Evolutionary conservation across 1,140 invertebrate genomes (phyloP).

Genomic region (Muscidifurax raptorellus): DNA sequence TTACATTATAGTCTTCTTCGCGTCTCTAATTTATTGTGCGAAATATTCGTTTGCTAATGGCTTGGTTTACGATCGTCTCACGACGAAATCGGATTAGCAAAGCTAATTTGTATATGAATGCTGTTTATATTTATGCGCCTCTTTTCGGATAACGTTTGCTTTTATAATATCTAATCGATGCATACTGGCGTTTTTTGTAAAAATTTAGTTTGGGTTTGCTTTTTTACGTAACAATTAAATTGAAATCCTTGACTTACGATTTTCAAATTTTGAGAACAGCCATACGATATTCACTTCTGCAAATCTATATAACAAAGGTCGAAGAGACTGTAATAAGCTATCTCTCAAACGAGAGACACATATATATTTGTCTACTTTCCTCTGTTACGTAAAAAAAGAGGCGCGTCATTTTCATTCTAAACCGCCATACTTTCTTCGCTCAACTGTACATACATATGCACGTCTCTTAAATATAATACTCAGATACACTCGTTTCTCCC

Average conservation of each 20-base stretch:
- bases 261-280: background rate
- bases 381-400: constrained; percentile 42
- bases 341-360: background rate
- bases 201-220: too few species aligned
- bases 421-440: constrained; percentile 32
- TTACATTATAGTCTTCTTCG: too few species aligned
- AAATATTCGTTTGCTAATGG: background rate
- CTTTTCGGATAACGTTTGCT: too few species aligned
- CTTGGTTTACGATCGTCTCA: background rate
- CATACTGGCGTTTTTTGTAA: too few species aligned
- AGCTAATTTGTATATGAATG: background rate
- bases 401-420: constrained; percentile 34
- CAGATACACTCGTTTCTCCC: background rate
- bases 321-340: background rate
- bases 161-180: too few species aligned
- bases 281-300: background rate
- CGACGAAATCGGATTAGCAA: background rate
- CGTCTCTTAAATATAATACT: background rate
- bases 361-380: constrained; percentile 38
- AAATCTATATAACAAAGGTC: background rate
- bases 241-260: background rate
- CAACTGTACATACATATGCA: background rate
- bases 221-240: background rate
- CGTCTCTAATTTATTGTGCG: background rate
- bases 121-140: too few species aligned